Conservation (phyloP, 2,797 vertebrate genomes). For the Hyperoplus immaculatus region DNA sequence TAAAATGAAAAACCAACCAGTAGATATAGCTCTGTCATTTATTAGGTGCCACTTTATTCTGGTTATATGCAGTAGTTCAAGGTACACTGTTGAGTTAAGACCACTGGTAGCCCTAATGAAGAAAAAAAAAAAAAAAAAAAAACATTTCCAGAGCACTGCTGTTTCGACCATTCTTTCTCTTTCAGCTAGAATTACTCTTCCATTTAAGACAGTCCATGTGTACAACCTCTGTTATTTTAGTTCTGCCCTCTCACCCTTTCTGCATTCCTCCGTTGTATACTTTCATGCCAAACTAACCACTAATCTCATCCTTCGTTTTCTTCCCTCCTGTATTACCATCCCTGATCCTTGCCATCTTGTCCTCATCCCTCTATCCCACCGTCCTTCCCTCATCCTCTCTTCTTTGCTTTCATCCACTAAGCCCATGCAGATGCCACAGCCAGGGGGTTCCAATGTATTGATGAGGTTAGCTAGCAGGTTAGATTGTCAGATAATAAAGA, state of each 20-base stretch:
- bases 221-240: conserved; percentile 1
- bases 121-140: too few relatives aligned
- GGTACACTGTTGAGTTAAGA: conserved; percentile 3
- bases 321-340: conserved; percentile 23
- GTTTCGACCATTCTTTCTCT: neutral
- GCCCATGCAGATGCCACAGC: conserved; percentile 32
- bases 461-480: conserved; percentile 43
- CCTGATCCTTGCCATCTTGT: conserved; percentile 40
- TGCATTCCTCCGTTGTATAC: conserved; percentile 28
- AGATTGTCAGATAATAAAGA: conserved; percentile 48
- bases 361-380: conserved; percentile 42
- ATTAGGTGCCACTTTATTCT: neutral
- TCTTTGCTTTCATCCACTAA: conserved; percentile 46
- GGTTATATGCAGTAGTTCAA: neutral
- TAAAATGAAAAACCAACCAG: neutral
- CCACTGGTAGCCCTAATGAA: neutral
- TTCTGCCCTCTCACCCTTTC: conserved; percentile 25
- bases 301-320: conserved; percentile 46
- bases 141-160: conserved; percentile 5
- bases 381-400: conserved; percentile 29
- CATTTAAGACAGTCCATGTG: neutral
- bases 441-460: conserved; percentile 34
- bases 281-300: neutral
- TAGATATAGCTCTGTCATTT: neutral
- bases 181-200: conserved; percentile 8